phyloP scores from a whole-genome alignment of 2,888 invertebrate species.

The Nomada fabriciana region DNA sequence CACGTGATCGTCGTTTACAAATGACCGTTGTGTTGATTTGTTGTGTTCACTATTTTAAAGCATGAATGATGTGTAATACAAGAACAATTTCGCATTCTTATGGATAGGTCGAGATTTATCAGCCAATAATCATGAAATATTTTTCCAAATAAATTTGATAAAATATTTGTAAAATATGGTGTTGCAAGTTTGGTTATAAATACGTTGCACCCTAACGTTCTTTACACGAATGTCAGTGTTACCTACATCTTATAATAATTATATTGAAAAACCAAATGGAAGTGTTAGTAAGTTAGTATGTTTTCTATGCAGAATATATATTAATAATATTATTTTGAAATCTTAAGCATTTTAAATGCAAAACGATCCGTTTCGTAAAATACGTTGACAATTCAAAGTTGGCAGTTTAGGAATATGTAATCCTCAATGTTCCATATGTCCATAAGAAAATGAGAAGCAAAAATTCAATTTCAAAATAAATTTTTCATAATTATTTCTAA shows the following conservation, averaged over 20 bases:
- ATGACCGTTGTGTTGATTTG: conserved; percentile 60
- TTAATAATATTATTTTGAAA: not conserved
- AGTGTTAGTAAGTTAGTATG: conserved; percentile 20
- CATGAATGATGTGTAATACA: conserved; percentile 38
- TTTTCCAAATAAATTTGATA: conserved; percentile 14
- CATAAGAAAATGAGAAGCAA: not conserved
- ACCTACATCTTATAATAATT: not conserved
- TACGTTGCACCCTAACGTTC: conserved; percentile 24
- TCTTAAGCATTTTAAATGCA: not conserved
- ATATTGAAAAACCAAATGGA: conserved; percentile 24
- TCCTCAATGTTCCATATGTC: not conserved
- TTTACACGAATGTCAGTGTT: conserved; percentile 22
- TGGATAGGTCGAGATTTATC: not conserved
- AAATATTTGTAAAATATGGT: conserved; percentile 34
- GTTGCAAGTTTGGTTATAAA: conserved; percentile 53
- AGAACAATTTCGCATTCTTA: not conserved
- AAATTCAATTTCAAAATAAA: not conserved
- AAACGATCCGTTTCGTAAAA: not conserved
- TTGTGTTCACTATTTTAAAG: conserved; percentile 34
- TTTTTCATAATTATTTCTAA: not conserved
- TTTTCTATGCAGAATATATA: not conserved
- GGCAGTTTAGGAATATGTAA: too few relatives aligned
- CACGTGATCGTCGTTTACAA: conserved; percentile 71
- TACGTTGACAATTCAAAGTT: not conserved
- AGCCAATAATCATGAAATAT: not conserved